Evolutionary conservation across 2,888 invertebrate genomes (phyloP).

Genomic region (Drosophila melanosoma): DNA sequence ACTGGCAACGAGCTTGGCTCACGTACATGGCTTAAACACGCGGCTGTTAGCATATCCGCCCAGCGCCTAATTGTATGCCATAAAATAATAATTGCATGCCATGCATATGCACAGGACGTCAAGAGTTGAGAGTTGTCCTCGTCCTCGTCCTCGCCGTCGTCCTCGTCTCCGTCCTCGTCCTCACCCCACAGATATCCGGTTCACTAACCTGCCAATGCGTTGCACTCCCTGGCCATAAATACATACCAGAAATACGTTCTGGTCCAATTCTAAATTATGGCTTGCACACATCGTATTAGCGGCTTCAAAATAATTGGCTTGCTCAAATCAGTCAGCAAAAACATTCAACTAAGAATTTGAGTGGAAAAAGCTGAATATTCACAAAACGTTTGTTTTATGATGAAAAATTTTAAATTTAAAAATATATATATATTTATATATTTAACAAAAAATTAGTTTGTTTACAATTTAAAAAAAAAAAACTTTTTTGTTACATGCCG

Average conservation of each 20-base stretch:
- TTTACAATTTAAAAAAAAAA: too few relatives aligned
- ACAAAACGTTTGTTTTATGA: not conserved
- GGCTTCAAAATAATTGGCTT: constrained; percentile 7
- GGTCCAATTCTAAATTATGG: not conserved
- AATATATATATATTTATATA: not conserved
- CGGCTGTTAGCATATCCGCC: constrained; percentile 45
- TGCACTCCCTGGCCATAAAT: constrained; percentile 9
- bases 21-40: constrained; percentile 40
- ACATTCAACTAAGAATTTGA: not conserved
- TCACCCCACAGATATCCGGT: constrained; percentile 36
- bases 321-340: not conserved
- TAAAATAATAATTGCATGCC: constrained; percentile 79
- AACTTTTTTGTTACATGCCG: too few relatives aligned
- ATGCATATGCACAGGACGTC: constrained; percentile 63
- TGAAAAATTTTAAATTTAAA: not conserved
- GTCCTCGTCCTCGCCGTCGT: not conserved
- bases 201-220: constrained; percentile 28
- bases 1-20: constrained; percentile 26
- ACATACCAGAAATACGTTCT: not conserved
- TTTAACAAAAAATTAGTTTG: too few relatives aligned
- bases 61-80: constrained; percentile 76
- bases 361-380: not conserved
- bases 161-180: too few relatives aligned
- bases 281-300: constrained; percentile 5
- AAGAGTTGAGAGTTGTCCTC: not conserved